Conservation (phyloP, 2,113 vertebrate species). For the Amia ocellicauda region DNA sequence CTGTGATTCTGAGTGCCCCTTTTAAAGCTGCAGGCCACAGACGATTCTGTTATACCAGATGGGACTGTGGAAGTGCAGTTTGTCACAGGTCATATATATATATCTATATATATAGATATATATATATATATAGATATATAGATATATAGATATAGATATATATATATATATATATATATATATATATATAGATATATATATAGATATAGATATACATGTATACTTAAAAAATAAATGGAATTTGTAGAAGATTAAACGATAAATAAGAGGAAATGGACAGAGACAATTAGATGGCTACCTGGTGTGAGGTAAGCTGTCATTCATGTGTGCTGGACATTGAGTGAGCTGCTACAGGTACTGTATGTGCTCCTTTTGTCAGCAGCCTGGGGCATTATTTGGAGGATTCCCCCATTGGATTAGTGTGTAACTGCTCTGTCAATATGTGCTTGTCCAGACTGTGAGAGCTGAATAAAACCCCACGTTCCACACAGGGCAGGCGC, state of each 20-base stretch:
- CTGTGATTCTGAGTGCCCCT: no score
- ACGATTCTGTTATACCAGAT: no score
- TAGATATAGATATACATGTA: not conserved
- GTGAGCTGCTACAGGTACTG: conserved; percentile 52
- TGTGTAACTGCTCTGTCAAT: conserved; percentile 96
- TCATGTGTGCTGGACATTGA: not conserved
- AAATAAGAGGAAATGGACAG: no score
- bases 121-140: no score
- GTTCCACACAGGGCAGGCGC: conserved; percentile 83
- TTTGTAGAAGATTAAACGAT: no score
- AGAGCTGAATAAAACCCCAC: conserved; percentile 68
- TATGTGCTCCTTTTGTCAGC: conserved; percentile 74
- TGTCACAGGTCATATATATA: conserved; percentile 6
- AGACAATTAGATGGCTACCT: no score
- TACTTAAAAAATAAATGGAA: no score
- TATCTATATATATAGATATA: conserved; percentile 8
- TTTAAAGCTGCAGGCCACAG: no score
- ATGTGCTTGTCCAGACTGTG: conserved; percentile 84
- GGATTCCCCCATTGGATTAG: conserved; percentile 83
- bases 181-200: no score
- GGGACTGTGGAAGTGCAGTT: no score
- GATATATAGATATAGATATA: no score
- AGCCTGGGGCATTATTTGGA: conserved; percentile 72
- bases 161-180: no score
- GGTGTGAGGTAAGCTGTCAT: not conserved